Conservation (phyloP, 2,888 invertebrate genomes). For the Bellardia pandia region DNA sequence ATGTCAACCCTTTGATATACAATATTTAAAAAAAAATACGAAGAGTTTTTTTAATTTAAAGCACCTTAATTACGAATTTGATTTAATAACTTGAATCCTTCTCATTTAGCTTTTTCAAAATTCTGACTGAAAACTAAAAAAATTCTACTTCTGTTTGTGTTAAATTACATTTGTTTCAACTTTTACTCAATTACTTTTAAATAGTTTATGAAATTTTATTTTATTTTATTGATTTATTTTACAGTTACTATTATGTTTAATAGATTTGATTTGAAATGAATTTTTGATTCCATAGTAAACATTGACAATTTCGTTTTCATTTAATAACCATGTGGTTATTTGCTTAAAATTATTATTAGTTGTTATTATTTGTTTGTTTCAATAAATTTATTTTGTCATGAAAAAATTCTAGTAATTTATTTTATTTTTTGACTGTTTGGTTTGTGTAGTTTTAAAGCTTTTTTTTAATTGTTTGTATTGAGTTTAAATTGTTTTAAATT, state of each 20-base stretch:
- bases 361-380: not conserved
- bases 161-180: too few relatives aligned
- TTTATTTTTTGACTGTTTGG: not conserved
- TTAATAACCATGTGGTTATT: not conserved
- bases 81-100: too few relatives aligned
- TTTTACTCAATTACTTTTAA: too few relatives aligned
- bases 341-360: constrained; percentile 19
- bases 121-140: too few relatives aligned
- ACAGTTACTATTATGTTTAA: not conserved
- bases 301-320: constrained; percentile 16
- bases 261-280: not conserved
- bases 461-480: constrained; percentile 30
- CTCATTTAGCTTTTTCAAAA: too few relatives aligned
- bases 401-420: not conserved
- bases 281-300: constrained; percentile 42
- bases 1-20: too few relatives aligned
- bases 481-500: constrained; percentile 13
- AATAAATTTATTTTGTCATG: not conserved
- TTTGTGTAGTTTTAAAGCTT: constrained; percentile 50
- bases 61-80: too few relatives aligned
- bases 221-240: not conserved
- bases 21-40: too few relatives aligned
- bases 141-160: too few relatives aligned
- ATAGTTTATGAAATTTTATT: not conserved
- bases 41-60: too few relatives aligned